Evolutionary conservation across 2,888 invertebrate species (phyloP).

Genomic region (Drosophila lacicola): DNA sequence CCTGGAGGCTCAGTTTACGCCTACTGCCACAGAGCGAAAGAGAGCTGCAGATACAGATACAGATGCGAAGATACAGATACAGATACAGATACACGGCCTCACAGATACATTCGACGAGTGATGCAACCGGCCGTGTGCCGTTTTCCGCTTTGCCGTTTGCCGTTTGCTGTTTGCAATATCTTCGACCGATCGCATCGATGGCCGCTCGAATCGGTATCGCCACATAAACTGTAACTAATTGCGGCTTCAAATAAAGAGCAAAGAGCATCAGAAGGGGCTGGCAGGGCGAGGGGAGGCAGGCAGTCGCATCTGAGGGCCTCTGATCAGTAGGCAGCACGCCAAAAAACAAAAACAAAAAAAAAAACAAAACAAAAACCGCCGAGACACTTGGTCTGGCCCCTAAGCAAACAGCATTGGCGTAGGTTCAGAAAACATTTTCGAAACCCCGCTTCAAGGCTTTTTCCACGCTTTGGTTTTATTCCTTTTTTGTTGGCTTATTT

Average conservation of each 20-base stretch:
- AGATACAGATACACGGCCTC: conserved; percentile 7
- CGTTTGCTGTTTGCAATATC: conserved; percentile 37
- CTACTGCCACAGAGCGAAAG: conserved; percentile 46
- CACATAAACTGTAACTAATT: conserved; percentile 84
- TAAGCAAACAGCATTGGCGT: conserved; percentile 62
- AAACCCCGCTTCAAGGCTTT: conserved; percentile 23
- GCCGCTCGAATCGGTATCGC: conserved; percentile 66
- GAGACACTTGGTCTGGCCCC: conserved; percentile 60
- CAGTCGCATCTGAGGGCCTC: conserved; percentile 15
- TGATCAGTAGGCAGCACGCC: conserved; percentile 51
- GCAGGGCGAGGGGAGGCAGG: background rate
- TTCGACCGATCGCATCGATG: conserved; percentile 64
- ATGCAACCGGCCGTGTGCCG: conserved; percentile 44
- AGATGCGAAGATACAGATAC: background rate
- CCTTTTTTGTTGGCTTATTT: conserved; percentile 22
- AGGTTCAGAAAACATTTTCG: conserved; percentile 58
- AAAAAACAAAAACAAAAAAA: conserved; percentile 12
- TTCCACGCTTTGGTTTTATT: conserved; percentile 29
- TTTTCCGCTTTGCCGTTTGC: conserved; percentile 27
- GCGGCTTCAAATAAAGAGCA: conserved; percentile 82
- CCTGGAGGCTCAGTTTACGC: conserved; percentile 83
- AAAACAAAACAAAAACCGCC: conserved; percentile 3
- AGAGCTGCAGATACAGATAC: conserved; percentile 15
- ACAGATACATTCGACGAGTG: conserved; percentile 28
- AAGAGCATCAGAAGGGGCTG: conserved; percentile 11